Percentiles rank a stretch among this genome's conserved stretches.
These are phyloP conservation scores for Ranitomeya imitator DNA, from an alignment of 2,113 vertebrate species.

Conservation along the genomic window DNA sequence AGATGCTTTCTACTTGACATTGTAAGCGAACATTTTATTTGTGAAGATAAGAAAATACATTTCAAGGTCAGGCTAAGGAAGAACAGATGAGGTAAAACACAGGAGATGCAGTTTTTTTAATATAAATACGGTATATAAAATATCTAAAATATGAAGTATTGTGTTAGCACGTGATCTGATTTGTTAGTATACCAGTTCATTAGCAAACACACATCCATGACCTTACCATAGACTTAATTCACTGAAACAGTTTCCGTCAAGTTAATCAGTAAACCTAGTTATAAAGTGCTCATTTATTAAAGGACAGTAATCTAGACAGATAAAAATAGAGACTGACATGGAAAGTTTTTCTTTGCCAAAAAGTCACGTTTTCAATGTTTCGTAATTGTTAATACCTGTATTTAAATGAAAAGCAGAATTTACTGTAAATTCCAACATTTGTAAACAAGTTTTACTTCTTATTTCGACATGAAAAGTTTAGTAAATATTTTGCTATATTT, in stretches of 20 bases:
- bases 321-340: slow-evolving; percentile 62
- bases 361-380: neutral
- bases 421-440: too few species aligned
- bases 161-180: neutral
- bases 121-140: too few species aligned
- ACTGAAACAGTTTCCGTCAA: neutral
- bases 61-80: too few species aligned
- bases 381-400: neutral
- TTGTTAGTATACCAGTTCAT: neutral
- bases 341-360: slow-evolving; percentile 14
- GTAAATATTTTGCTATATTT: too few species aligned
- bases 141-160: neutral
- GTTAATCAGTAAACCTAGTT: slow-evolving; percentile 20
- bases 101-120: too few species aligned
- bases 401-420: neutral
- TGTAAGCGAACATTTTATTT: too few species aligned
- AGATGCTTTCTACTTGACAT: too few species aligned
- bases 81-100: too few species aligned
- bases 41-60: too few species aligned
- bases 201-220: slow-evolving; percentile 10
- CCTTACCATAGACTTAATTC: neutral
- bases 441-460: too few species aligned
- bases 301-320: slow-evolving; percentile 47
- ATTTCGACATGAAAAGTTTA: too few species aligned
- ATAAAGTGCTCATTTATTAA: slow-evolving; percentile 55